Evolutionary conservation across 2,113 vertebrate genomes (phyloP).

Genomic region (Chinchilla lanigera): DNA sequence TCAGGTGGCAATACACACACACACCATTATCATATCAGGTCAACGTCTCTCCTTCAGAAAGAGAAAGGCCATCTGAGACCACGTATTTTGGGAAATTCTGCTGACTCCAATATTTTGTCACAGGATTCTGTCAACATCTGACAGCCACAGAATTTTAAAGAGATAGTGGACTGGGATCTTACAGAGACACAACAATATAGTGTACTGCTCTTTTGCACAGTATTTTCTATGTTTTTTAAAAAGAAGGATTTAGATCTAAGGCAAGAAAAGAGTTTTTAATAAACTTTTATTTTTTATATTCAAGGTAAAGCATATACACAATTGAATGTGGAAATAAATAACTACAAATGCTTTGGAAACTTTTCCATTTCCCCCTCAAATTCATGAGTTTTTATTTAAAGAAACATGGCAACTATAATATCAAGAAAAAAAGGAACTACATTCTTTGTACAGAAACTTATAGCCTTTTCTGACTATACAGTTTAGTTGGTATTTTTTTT

Average conservation of each 20-base stretch:
- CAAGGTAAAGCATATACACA: constrained; percentile 80
- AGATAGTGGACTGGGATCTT: too few species aligned
- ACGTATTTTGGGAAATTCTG: not conserved
- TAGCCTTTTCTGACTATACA: constrained; percentile 51
- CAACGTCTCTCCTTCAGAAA: not conserved
- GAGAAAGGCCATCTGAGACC: not conserved
- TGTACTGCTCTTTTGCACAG: not conserved
- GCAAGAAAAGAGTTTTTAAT: constrained; percentile 69
- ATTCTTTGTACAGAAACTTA: constrained; percentile 68
- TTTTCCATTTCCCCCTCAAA: constrained; percentile 67
- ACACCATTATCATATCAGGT: not conserved
- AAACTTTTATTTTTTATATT: constrained; percentile 78
- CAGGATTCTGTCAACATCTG: not conserved
- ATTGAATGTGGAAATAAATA: constrained; percentile 76
- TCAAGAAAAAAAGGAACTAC: constrained; percentile 38
- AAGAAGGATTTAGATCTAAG: constrained; percentile 14
- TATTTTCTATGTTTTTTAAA: constrained; percentile 29
- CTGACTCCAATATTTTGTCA: not conserved
- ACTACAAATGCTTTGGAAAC: constrained; percentile 80
- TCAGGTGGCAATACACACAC: accelerated
- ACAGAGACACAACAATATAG: not conserved
- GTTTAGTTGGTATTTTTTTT: constrained; percentile 55
- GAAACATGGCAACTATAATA: constrained; percentile 66
- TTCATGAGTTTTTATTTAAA: constrained; percentile 64
- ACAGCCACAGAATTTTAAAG: not conserved